Conservation (phyloP, 2,888 invertebrate species). For the Cephus pulcher region DNA sequence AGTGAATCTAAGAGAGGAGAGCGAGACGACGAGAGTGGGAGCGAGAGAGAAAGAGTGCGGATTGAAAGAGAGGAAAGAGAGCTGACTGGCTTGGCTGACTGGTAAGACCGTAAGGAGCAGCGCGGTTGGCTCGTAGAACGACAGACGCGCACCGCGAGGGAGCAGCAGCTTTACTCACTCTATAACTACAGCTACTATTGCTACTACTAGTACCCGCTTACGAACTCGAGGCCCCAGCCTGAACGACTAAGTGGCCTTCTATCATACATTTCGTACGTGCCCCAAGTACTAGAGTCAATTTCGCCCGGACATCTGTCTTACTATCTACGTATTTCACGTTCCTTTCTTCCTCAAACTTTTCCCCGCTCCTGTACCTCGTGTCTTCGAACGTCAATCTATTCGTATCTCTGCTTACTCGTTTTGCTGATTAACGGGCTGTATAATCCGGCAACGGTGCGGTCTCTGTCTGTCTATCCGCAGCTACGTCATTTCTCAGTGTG, state of each 20-base stretch:
- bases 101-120: conserved; percentile 38
- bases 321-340: not conserved
- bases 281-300: conserved; percentile 15
- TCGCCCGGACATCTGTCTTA: not conserved
- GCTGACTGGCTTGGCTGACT: conserved; percentile 47
- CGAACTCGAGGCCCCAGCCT: conserved; percentile 38
- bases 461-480: not conserved
- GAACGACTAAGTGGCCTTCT: conserved; percentile 33
- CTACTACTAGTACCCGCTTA: conserved; percentile 25
- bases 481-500: conserved; percentile 3
- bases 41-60: conserved; percentile 33
- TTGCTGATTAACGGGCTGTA: not conserved
- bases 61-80: conserved; percentile 50
- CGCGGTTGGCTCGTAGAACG: conserved; percentile 29
- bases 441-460: not conserved
- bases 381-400: not conserved
- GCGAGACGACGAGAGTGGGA: conserved; percentile 34
- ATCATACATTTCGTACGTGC: conserved; percentile 33
- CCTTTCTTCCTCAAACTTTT: not conserved
- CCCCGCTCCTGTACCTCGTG: not conserved
- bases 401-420: not conserved
- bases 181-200: not conserved
- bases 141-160: conserved; percentile 52
- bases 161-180: conserved; percentile 47
- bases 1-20: conserved; percentile 32